Base-by-base conservation (phyloP, 2,888 invertebrate species). In the Tetheella fluctuosa region DNA sequence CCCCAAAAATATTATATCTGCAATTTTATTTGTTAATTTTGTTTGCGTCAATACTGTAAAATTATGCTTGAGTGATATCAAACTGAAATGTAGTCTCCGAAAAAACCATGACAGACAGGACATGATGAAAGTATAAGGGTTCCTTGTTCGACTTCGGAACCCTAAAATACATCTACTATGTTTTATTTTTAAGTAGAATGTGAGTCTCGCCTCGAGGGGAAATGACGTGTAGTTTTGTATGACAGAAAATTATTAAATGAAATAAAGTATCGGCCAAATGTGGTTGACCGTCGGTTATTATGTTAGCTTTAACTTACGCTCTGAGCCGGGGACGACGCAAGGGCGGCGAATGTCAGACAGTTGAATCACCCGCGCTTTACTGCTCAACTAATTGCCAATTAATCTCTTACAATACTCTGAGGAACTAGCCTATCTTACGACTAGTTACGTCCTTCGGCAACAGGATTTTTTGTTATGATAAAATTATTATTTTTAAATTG, bases 271-370 rank as follows among this genome's bases (percentile, higher is more conserved):
- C 69, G 64, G 59, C 61, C 60, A 62, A 34, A 64, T 58, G 62
- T 59, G 62, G 70, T 64, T 69, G 63, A 63, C 57, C 65, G 70
- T 55, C 37, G 55, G 55, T 55, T 55, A 34, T 63, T 63, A 62
- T 62, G 65, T 64, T 64, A 54, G 60, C 55, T 58, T 64, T 53
- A 61, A 59, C 62, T 61, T 37, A 52, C 73, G 69, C 76, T 74
- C 30, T 59, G 65, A 63, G 63, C 54, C 52, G 63, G 72, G 71
- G 71, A 65, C 79, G 76, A 60, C 61, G 70, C 86, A 88, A 90
- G 89, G 90, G 80, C 90, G 78, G 61, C 58, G 78, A 89, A 88
- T 86, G 89, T 88, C 90, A 89, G 82, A 79, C 85, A 83, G 87
- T 84, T 86, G 84, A 79, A 83, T 85, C 86, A 84, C 85, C 82